These are phyloP conservation scores for Lagocephalus sceleratus DNA, from an alignment of 2,797 vertebrate genomes.

Conservation along the genomic window DNA sequence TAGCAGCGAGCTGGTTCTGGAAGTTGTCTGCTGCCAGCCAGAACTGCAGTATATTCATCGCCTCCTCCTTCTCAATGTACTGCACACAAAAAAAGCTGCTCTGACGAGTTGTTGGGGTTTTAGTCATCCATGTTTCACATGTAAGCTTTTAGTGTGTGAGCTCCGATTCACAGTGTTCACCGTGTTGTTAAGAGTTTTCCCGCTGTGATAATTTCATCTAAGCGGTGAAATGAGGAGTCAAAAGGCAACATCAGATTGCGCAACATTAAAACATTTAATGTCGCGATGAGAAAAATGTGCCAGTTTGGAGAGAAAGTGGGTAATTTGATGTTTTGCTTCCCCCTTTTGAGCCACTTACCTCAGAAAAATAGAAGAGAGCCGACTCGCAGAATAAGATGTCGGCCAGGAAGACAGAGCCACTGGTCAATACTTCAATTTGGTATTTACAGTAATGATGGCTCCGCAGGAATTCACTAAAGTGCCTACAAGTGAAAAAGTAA, in stretches of 20 bases:
- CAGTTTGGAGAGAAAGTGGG: constrained; percentile 1
- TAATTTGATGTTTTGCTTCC: background rate
- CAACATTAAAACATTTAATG: background rate
- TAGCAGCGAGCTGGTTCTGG: constrained; percentile 95
- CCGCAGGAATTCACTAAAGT: constrained; percentile 95
- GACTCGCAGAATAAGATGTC: constrained; percentile 99
- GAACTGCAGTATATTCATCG: constrained; percentile 94
- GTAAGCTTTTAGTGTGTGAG: too few species aligned
- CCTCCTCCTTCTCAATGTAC: constrained; percentile 99
- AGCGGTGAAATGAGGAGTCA: background rate
- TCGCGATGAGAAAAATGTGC: constrained; percentile 1
- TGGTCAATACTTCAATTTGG: constrained; percentile 99
- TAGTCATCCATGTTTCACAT: too few species aligned
- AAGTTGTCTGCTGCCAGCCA: constrained; percentile 99
- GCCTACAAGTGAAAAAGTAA: constrained; percentile 75
- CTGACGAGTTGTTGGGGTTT: too few species aligned
- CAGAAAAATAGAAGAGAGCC: constrained; percentile 98
- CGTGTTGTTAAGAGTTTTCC: constrained; percentile 3
- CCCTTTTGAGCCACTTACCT: constrained; percentile 77
- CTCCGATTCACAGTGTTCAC: background rate
- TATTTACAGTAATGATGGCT: constrained; percentile 99
- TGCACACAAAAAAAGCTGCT: constrained; percentile 42
- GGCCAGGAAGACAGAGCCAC: constrained; percentile 95
- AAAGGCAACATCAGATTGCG: background rate
- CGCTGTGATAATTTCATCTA: background rate